These are phyloP conservation scores for Pinna nobilis DNA, from an alignment of 1,140 invertebrate genomes.

Conservation along the genomic window DNA sequence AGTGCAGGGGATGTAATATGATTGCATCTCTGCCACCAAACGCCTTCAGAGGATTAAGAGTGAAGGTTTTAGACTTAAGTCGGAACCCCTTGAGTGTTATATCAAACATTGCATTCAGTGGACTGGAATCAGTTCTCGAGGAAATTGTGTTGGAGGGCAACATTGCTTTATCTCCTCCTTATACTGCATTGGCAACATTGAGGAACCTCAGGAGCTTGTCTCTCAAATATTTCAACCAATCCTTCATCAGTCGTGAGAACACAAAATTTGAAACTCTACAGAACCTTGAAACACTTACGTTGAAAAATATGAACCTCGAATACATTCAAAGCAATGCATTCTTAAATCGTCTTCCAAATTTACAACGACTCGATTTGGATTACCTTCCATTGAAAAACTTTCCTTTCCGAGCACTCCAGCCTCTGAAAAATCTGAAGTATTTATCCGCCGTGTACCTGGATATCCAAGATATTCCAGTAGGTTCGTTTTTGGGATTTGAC, in stretches of 20 bases:
- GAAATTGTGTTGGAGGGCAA: conserved; percentile 29
- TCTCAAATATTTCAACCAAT: conserved; percentile 27
- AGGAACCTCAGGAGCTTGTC: conserved; percentile 33
- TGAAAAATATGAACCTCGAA: conserved; percentile 38
- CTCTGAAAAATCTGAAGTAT: conserved; percentile 24
- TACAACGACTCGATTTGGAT: conserved; percentile 26
- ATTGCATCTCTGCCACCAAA: conserved; percentile 43
- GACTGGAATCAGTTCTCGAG: conserved; percentile 25
- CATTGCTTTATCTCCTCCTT: conserved; percentile 24
- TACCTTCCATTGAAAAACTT: conserved; percentile 21
- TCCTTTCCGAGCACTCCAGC: conserved; percentile 11
- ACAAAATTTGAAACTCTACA: conserved; percentile 26
- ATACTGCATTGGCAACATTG: conserved; percentile 31
- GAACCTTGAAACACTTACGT: conserved; percentile 30
- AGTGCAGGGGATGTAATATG: conserved; percentile 28
- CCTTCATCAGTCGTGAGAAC: conserved; percentile 23
- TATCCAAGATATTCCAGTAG: conserved; percentile 30
- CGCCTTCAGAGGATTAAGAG: conserved; percentile 36
- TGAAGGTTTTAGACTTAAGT: conserved; percentile 42
- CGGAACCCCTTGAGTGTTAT: conserved; percentile 36
- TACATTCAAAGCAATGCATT: conserved; percentile 31
- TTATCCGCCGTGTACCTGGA: conserved; percentile 25
- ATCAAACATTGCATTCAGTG: conserved; percentile 28
- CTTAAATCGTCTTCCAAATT: conserved; percentile 28
- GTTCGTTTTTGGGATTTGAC: conserved; percentile 24